Evolutionary conservation across 2,797 vertebrate genomes (phyloP).

Genomic region (Coilia nasus): DNA sequence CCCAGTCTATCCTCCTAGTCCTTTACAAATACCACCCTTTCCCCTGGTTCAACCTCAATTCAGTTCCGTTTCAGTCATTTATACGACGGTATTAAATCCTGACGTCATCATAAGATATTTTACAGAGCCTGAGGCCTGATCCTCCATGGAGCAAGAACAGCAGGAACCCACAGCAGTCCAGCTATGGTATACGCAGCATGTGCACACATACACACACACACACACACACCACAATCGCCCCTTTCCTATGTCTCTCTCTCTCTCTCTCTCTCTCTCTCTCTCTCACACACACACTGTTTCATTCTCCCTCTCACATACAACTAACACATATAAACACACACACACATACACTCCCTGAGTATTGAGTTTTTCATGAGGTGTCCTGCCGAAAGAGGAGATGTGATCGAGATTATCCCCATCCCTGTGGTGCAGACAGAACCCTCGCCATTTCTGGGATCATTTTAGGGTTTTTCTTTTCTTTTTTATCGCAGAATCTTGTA

Average conservation of each 20-base stretch:
- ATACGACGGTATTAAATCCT: background rate
- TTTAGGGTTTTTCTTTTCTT: constrained; percentile 19
- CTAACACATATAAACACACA: too few relatives aligned
- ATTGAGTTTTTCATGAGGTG: background rate
- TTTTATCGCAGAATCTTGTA: constrained; percentile 39
- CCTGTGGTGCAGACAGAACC: background rate
- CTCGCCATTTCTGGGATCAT: background rate
- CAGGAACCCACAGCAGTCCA: too few relatives aligned
- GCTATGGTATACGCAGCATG: too few relatives aligned
- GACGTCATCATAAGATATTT: background rate
- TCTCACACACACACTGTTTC: too few relatives aligned
- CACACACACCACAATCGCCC: too few relatives aligned
- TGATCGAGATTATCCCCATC: background rate
- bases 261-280: too few relatives aligned
- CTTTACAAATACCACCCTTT: background rate
- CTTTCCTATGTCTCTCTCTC: too few relatives aligned
- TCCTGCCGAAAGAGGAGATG: background rate
- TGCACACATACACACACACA: too few relatives aligned
- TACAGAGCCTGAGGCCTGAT: background rate
- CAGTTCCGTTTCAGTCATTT: background rate
- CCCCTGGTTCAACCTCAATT: background rate
- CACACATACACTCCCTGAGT: too few relatives aligned
- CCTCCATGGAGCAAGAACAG: background rate
- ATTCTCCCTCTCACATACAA: too few relatives aligned
- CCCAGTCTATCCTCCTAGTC: background rate